Percentiles rank a stretch among this genome's conserved stretches.
Evolutionary conservation across 2,113 vertebrate species (phyloP).

Genomic region (Eptesicus fuscus): DNA sequence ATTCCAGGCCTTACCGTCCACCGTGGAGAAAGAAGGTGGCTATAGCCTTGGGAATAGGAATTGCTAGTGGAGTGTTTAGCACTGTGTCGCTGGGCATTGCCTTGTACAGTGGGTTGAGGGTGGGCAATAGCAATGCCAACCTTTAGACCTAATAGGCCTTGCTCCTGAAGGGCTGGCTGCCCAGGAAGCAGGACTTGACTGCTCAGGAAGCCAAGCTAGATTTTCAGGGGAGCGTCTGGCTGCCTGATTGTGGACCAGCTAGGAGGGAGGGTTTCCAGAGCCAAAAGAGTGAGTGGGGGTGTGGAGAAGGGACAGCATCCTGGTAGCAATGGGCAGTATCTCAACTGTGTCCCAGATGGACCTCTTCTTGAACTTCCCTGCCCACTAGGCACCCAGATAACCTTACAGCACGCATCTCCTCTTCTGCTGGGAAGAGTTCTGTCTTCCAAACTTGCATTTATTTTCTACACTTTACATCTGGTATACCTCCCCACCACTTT

Average conservation of each 20-base stretch:
- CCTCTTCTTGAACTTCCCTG: background rate
- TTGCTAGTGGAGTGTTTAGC: background rate
- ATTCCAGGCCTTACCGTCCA: background rate
- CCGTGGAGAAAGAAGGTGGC: slow-evolving; percentile 9
- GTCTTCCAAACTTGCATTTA: background rate
- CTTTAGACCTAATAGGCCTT: background rate
- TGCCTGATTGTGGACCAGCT: background rate
- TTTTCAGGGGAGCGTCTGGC: background rate
- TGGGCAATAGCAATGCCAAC: rapidly evolving
- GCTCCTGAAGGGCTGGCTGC: background rate
- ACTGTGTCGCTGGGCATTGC: background rate
- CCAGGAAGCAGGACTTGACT: background rate
- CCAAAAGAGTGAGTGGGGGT: background rate
- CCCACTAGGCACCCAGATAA: background rate
- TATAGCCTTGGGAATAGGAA: background rate
- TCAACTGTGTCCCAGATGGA: background rate
- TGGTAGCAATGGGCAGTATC: background rate
- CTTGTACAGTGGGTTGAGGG: background rate
- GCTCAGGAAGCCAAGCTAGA: background rate
- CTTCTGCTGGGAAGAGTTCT: background rate
- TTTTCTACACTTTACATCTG: background rate
- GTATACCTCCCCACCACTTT: background rate
- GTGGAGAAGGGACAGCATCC: rapidly evolving
- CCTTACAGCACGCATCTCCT: background rate
- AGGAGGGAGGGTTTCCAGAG: background rate